Conservation (phyloP, 1,140 invertebrate genomes). For the Latrodectus geometricus region DNA sequence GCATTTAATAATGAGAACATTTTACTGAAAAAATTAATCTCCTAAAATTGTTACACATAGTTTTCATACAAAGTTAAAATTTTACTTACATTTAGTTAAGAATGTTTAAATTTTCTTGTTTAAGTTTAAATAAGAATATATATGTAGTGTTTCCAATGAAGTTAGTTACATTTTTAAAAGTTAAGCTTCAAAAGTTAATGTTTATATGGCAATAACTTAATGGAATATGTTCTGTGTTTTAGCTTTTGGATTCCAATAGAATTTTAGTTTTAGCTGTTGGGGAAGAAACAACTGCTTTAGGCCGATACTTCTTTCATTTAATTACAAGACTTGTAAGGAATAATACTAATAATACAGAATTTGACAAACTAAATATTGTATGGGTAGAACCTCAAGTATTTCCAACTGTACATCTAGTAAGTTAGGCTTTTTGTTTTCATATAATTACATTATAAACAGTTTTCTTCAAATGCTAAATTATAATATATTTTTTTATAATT, state of each 20-base stretch:
- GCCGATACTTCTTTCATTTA: slow-evolving; percentile 63
- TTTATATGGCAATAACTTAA: no score
- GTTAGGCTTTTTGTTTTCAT: not conserved
- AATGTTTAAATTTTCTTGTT: no score
- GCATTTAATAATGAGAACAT: no score
- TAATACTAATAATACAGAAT: slow-evolving; percentile 50
- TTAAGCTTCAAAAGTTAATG: not conserved
- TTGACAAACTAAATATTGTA: slow-evolving; percentile 56
- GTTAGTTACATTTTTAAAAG: not conserved
- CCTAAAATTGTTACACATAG: no score
- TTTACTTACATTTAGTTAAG: no score
- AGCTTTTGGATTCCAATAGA: slow-evolving; percentile 55
- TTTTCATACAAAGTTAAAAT: no score
- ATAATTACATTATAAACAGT: no score
- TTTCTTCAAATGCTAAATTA: not conserved
- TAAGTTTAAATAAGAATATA: not conserved
- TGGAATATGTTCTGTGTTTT: not conserved
- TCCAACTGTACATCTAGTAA: slow-evolving; percentile 59
- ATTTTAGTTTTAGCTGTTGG: slow-evolving; percentile 57
- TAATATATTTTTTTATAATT: not conserved
- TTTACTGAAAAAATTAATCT: no score
- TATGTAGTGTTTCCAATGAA: not conserved
- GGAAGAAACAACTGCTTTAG: slow-evolving; percentile 56
- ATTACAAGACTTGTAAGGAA: slow-evolving; percentile 61
- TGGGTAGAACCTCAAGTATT: slow-evolving; percentile 63